Percentiles rank a stretch among this genome's conserved stretches.
These are phyloP conservation scores for Arizona elegans DNA, from an alignment of 2,113 vertebrate genomes.

Conservation along the genomic window DNA sequence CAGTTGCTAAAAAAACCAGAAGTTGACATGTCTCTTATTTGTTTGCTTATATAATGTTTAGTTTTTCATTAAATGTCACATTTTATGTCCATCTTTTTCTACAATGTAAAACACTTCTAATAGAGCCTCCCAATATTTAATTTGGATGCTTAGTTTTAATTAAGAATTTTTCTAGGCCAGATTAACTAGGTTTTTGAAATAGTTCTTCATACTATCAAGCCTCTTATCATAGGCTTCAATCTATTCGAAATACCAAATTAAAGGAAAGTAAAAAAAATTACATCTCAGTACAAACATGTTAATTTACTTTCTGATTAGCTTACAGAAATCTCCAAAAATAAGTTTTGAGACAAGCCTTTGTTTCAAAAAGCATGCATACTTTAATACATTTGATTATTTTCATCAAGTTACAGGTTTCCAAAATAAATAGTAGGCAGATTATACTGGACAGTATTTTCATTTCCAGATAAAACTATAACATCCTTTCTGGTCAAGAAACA, in stretches of 20 bases:
- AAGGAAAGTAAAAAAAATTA: not conserved
- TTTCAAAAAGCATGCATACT: slow-evolving; percentile 9
- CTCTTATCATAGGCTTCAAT: not conserved
- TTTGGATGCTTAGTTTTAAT: not conserved
- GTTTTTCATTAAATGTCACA: not conserved
- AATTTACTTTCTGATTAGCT: not conserved
- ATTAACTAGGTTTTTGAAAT: not conserved
- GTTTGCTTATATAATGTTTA: not conserved
- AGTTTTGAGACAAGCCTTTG: not conserved
- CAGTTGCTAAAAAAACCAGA: not conserved
- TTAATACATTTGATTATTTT: slow-evolving; percentile 36
- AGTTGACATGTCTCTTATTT: not conserved
- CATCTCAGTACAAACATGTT: not conserved
- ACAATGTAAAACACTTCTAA: not conserved
- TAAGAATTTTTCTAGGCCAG: no score
- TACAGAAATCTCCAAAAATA: not conserved
- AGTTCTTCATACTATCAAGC: not conserved
- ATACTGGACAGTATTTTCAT: slow-evolving; percentile 15
- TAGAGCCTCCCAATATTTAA: not conserved
- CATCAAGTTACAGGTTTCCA: slow-evolving; percentile 32
- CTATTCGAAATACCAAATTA: not conserved
- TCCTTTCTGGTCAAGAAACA: not conserved
- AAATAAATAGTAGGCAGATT: slow-evolving; percentile 31
- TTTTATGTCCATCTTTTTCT: not conserved
- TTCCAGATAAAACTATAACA: not conserved